Percentiles rank a stretch among this genome's conserved stretches.
phyloP scores from a whole-genome alignment of 2,113 vertebrate genomes.

The Phylloscopus whistleri region DNA sequence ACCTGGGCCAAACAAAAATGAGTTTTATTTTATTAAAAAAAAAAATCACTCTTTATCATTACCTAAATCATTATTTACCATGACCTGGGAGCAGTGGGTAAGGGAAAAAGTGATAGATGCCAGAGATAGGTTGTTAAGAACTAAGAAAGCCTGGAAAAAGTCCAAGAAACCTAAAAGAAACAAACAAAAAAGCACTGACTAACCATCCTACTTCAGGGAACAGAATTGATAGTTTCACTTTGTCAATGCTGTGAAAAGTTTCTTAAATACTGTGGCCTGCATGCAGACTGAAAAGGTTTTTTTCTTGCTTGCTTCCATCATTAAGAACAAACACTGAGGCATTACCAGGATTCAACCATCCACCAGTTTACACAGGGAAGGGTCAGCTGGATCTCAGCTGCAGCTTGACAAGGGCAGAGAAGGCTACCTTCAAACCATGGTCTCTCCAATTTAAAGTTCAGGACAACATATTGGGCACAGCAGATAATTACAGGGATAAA shows the following conservation, averaged over 20 bases:
- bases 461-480: not conserved
- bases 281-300: not conserved
- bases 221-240: not conserved
- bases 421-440: not conserved
- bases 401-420: not conserved
- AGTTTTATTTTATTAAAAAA: not conserved
- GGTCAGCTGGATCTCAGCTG: not conserved
- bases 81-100: fast-evolving
- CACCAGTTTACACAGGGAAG: not conserved
- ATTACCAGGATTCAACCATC: not conserved
- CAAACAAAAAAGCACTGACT: not conserved
- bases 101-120: not conserved
- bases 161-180: not conserved
- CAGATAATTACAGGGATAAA: not conserved
- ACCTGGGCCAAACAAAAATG: not conserved
- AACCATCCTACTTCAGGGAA: not conserved
- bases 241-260: not conserved
- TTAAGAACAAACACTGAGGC: not conserved
- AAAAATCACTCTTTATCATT: not conserved
- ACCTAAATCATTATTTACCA: not conserved
- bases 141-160: not conserved
- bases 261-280: not conserved
- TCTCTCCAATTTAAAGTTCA: not conserved
- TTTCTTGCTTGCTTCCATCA: not conserved
- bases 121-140: not conserved